A percentile compares a stretch with the other conserved stretches of the same genome.
phyloP scores from a whole-genome alignment of 2,888 invertebrate genomes.

The Tetanocera ferruginea region DNA sequence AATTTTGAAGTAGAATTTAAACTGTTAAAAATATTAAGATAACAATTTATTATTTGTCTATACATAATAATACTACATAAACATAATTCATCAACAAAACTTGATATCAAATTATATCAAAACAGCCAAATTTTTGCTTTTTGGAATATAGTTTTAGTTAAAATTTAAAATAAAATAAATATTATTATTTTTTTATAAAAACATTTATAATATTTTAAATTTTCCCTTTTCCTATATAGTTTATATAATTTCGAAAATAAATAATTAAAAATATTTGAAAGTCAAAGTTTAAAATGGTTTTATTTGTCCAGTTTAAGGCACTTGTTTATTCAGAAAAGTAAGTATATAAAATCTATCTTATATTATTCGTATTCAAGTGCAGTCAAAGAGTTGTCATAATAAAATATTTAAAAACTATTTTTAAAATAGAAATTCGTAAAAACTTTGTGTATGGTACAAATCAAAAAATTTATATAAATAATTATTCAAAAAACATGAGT shows the following conservation, averaged over 20 bases:
- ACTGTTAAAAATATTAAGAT: no score
- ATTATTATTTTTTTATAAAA: no score
- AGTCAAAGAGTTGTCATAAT: background rate
- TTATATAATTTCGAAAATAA: background rate
- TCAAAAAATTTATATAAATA: background rate
- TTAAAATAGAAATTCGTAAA: background rate
- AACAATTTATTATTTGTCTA: no score
- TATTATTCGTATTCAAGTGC: background rate
- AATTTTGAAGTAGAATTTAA: no score
- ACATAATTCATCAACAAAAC: no score
- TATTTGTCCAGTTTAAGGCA: constrained; percentile 18
- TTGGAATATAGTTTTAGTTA: no score
- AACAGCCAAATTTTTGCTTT: no score
- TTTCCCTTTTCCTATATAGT: background rate
- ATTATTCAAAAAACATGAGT: constrained; percentile 2
- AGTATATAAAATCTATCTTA: background rate
- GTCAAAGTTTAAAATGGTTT: background rate
- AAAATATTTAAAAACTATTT: background rate
- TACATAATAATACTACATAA: no score
- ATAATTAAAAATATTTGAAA: background rate
- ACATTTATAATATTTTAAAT: background rate
- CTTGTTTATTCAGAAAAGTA: background rate
- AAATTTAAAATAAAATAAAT: no score
- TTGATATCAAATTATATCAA: no score
- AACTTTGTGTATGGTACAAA: background rate